These are phyloP conservation scores for Drosophila ambigua DNA, from an alignment of 1,140 invertebrate species.

Conservation along the genomic window DNA sequence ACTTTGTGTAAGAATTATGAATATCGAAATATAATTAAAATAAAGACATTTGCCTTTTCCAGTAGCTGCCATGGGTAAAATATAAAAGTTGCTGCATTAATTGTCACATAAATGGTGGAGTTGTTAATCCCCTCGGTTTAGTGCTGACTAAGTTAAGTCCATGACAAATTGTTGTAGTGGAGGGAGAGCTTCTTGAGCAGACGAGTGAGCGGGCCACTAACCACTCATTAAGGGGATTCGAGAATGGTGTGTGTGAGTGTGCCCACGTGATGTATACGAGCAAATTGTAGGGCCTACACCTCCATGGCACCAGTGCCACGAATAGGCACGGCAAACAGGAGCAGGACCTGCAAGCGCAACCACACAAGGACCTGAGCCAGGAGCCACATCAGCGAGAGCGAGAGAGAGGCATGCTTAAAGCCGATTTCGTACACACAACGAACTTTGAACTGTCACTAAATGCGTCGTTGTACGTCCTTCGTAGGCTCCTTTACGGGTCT, in stretches of 20 bases:
- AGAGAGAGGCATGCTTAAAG: too few species aligned
- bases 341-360: too few species aligned
- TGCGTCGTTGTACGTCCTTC: conserved; percentile 4
- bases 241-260: conserved; percentile 8
- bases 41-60: too few species aligned
- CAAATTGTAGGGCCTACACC: conserved; percentile 50
- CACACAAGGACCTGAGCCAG: too few species aligned
- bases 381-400: too few species aligned
- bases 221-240: conserved; percentile 64
- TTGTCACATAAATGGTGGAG: conserved; percentile 8
- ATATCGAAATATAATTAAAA: too few species aligned
- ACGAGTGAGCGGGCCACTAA: conserved; percentile 36
- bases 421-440: neutral
- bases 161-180: conserved; percentile 13
- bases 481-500: neutral
- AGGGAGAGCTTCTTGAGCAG: conserved; percentile 2
- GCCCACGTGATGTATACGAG: conserved; percentile 31
- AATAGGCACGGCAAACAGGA: neutral
- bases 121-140: too few species aligned
- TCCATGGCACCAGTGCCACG: conserved; percentile 9
- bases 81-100: conserved; percentile 6
- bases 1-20: too few species aligned
- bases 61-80: neutral
- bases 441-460: conserved; percentile 62
- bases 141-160: neutral